These are phyloP conservation scores for Neoitamus cyanurus DNA, from an alignment of 2,888 invertebrate genomes.

Conservation along the genomic window DNA sequence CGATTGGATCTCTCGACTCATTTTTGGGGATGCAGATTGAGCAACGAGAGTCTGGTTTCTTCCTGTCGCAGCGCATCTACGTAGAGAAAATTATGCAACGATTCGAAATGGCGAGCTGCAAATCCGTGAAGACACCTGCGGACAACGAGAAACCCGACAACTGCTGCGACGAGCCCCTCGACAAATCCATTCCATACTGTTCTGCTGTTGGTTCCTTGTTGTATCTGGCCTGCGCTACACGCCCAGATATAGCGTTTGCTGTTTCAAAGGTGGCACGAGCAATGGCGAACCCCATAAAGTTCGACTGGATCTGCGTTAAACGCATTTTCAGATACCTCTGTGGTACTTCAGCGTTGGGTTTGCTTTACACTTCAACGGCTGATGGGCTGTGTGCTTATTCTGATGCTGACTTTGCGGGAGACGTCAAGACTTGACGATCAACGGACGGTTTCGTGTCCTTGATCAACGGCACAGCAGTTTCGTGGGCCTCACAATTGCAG, in stretches of 20 bases:
- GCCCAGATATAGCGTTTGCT: background rate
- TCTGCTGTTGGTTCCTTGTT: background rate
- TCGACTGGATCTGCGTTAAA: constrained; percentile 9
- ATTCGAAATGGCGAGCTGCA: background rate
- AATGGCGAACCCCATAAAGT: background rate
- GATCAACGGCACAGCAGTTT: constrained; percentile 15
- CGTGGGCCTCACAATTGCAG: constrained; percentile 46
- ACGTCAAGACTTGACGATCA: constrained; percentile 47
- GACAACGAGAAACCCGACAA: background rate
- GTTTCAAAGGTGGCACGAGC: constrained; percentile 4
- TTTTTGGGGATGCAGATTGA: too few species aligned
- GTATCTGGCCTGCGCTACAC: background rate
- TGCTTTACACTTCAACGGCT: background rate
- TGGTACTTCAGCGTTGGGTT: background rate
- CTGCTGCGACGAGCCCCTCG: background rate
- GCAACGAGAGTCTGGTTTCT: background rate
- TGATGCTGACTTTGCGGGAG: too few species aligned
- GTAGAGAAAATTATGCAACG: background rate
- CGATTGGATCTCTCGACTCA: background rate
- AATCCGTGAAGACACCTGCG: background rate
- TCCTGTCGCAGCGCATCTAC: background rate
- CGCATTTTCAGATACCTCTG: background rate
- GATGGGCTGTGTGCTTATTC: constrained; percentile 3
- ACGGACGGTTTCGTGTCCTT: constrained; percentile 47
- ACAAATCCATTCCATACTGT: background rate